Percentiles rank a stretch among this genome's conserved stretches.
These are phyloP conservation scores for Alouatta palliata DNA, from an alignment of 2,113 vertebrate species.

Conservation along the genomic window DNA sequence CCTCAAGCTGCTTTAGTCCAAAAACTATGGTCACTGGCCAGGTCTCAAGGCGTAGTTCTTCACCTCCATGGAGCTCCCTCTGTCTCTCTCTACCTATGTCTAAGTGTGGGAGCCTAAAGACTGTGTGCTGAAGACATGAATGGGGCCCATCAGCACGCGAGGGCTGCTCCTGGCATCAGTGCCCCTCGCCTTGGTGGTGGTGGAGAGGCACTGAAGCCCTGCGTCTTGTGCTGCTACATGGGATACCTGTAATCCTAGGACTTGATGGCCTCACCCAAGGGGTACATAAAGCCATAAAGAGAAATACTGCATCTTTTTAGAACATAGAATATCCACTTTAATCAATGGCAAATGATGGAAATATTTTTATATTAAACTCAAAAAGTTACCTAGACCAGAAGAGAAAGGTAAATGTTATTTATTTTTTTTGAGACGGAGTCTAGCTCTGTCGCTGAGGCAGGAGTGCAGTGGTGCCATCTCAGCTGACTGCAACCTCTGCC, in stretches of 20 bases:
- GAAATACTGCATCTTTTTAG: neutral
- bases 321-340: neutral
- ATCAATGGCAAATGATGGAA: too few species aligned
- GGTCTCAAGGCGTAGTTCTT: neutral
- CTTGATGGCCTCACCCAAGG: neutral
- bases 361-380: neutral
- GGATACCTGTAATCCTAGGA: too few species aligned
- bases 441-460: neutral
- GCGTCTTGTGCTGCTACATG: neutral
- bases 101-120: accelerated
- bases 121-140: accelerated
- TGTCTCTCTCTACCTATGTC: neutral
- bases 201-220: neutral
- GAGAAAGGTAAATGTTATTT: too few species aligned
- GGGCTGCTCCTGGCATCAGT: neutral
- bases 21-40: accelerated
- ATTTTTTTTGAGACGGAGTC: too few species aligned
- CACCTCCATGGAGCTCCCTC: neutral
- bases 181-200: accelerated
- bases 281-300: neutral
- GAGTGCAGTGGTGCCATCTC: neutral
- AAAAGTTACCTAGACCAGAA: neutral
- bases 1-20: too few species aligned
- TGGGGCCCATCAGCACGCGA: accelerated
- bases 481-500: neutral